phyloP scores from a whole-genome alignment of 2,797 vertebrate species.

The Eremophila alpestris region DNA sequence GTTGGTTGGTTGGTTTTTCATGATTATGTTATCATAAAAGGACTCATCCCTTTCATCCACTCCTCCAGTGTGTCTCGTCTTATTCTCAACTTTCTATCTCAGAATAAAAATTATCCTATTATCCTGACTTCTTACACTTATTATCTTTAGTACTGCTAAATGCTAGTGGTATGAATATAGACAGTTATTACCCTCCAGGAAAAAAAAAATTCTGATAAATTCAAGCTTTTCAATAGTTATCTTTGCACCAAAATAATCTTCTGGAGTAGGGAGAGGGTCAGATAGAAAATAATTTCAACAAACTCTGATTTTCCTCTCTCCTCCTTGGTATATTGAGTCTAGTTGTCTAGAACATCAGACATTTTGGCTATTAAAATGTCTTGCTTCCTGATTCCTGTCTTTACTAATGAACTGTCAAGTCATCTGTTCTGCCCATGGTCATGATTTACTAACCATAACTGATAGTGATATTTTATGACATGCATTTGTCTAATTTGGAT shows the following conservation, averaged over 20 bases:
- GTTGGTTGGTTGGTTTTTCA: too few species aligned
- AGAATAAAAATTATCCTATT: neutral
- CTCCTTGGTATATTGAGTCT: neutral
- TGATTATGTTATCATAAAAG: too few species aligned
- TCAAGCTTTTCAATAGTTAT: neutral
- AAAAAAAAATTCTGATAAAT: neutral
- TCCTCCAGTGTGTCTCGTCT: neutral
- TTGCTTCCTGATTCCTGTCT: constrained; percentile 28
- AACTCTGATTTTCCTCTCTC: neutral
- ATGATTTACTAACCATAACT: constrained; percentile 29
- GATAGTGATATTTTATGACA: constrained; percentile 29
- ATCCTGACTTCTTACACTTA: neutral
- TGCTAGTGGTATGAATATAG: neutral
- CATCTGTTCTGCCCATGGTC: constrained; percentile 9
- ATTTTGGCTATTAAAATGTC: neutral
- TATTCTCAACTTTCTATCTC: neutral
- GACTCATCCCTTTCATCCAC: neutral
- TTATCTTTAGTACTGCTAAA: neutral
- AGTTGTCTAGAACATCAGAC: neutral
- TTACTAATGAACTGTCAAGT: constrained; percentile 40
- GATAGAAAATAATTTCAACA: neutral
- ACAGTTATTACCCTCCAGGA: neutral
- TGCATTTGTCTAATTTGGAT: constrained; percentile 42
- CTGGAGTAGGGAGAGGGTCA: neutral
- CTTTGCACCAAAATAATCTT: neutral